A percentile compares a stretch with the other conserved stretches of the same genome.
phyloP scores from a whole-genome alignment of 2,888 invertebrate species.

The Tachina grossa region DNA sequence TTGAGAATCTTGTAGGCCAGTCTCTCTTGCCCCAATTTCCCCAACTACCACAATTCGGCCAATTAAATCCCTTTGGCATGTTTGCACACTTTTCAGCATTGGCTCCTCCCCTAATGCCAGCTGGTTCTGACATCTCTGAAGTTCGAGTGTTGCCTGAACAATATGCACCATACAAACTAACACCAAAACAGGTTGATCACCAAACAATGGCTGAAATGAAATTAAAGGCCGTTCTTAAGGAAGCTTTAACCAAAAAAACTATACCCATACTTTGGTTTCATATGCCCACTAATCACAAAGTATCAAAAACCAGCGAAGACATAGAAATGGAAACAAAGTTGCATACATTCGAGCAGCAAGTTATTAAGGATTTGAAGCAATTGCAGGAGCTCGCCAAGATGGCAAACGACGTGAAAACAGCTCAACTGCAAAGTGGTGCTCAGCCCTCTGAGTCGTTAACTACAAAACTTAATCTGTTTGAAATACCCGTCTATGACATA shows the following conservation, averaged over 20 bases:
- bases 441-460: constrained; percentile 36
- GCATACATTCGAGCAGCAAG: constrained; percentile 76
- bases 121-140: constrained; percentile 76
- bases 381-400: constrained; percentile 77
- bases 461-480: constrained; percentile 74
- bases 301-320: constrained; percentile 69
- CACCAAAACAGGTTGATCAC: constrained; percentile 44
- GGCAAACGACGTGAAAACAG: constrained; percentile 77
- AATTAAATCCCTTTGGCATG: constrained; percentile 9
- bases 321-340: constrained; percentile 74
- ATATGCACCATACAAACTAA: constrained; percentile 54
- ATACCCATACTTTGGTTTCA: constrained; percentile 79
- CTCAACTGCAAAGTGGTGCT: constrained; percentile 58
- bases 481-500: constrained; percentile 78
- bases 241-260: constrained; percentile 71
- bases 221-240: constrained; percentile 72
- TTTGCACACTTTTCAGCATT: neutral
- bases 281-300: constrained; percentile 63
- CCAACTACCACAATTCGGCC: neutral
- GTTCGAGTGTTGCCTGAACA: constrained; percentile 76
- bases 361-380: constrained; percentile 76
- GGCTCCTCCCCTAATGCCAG: constrained; percentile 6
- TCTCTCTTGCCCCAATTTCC: constrained; percentile 45
- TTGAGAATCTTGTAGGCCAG: constrained; percentile 26
- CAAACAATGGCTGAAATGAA: constrained; percentile 73